Conservation (phyloP, 2,888 invertebrate genomes). For the Lepidochrysops patricia region DNA sequence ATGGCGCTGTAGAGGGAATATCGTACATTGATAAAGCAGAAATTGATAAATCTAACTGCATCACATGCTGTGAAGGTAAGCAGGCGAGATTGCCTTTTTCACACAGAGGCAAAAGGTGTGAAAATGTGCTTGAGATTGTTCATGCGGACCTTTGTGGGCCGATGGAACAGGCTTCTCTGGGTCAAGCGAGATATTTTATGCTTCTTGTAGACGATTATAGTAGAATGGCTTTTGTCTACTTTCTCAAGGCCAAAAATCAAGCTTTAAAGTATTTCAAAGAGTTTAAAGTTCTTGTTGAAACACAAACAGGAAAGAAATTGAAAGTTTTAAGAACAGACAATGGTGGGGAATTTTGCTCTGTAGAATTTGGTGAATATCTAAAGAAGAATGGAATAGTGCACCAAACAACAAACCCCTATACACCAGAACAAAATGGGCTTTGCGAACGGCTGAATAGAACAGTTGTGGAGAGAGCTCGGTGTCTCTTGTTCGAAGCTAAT, state of each 20-base stretch:
- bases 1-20: slow-evolving; percentile 25
- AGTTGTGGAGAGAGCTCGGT: slow-evolving; percentile 7
- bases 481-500: slow-evolving; percentile 13
- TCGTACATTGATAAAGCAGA: slow-evolving; percentile 18
- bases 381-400: not conserved
- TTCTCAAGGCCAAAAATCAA: slow-evolving; percentile 17
- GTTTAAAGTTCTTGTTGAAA: slow-evolving; percentile 17
- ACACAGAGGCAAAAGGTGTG: not conserved
- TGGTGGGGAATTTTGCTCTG: not conserved
- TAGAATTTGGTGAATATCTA: not conserved
- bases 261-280: slow-evolving; percentile 16
- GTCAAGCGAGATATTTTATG: slow-evolving; percentile 17
- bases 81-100: slow-evolving; percentile 20
- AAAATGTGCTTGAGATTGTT: slow-evolving; percentile 24
- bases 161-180: slow-evolving; percentile 24
- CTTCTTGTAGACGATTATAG: slow-evolving; percentile 22
- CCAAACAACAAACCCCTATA: slow-evolving; percentile 9
- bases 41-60: slow-evolving; percentile 19
- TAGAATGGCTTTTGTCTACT: slow-evolving; percentile 19
- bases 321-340: slow-evolving; percentile 18
- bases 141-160: slow-evolving; percentile 32
- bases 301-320: slow-evolving; percentile 17
- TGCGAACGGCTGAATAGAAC: slow-evolving; percentile 11
- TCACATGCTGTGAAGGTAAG: slow-evolving; percentile 24
- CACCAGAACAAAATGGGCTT: slow-evolving; percentile 15